Evolutionary conservation across 2,113 vertebrate species (phyloP).

Genomic region (Poeciliopsis prolifica): DNA sequence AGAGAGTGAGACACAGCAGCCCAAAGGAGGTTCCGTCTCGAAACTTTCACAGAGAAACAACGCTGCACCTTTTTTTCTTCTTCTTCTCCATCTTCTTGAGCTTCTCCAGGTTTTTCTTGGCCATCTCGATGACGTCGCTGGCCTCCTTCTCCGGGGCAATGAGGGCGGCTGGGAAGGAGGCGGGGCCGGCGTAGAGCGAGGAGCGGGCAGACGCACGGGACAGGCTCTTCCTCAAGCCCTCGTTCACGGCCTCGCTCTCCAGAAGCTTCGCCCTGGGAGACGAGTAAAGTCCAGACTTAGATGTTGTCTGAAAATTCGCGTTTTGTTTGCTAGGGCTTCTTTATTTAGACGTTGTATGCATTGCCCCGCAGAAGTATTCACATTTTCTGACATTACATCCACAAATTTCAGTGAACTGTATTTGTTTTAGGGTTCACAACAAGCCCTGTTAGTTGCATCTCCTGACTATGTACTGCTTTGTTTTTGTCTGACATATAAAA

Average conservation of each 20-base stretch:
- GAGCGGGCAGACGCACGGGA: constrained; percentile 87
- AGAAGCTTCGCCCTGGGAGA: constrained; percentile 90
- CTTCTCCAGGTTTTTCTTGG: constrained; percentile 95
- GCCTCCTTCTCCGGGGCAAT: constrained; percentile 88
- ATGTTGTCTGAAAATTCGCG: background rate
- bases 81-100: constrained; percentile 94
- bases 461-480: no score
- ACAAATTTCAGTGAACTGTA: no score
- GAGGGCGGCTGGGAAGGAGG: constrained; percentile 80
- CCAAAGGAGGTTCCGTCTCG: background rate
- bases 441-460: no score
- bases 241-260: constrained; percentile 94
- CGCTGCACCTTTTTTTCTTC: constrained; percentile 90
- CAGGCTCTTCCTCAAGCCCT: constrained; percentile 90
- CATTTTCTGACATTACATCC: no score
- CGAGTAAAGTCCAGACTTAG: background rate
- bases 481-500: no score
- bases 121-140: constrained; percentile 92
- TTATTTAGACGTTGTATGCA: no score
- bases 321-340: no score
- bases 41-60: background rate
- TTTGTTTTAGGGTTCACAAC: no score
- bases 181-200: constrained; percentile 81
- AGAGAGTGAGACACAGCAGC: constrained; percentile 44
- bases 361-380: no score